These are phyloP conservation scores for Pterocles burchelli DNA, from an alignment of 2,113 vertebrate genomes.

Conservation along the genomic window DNA sequence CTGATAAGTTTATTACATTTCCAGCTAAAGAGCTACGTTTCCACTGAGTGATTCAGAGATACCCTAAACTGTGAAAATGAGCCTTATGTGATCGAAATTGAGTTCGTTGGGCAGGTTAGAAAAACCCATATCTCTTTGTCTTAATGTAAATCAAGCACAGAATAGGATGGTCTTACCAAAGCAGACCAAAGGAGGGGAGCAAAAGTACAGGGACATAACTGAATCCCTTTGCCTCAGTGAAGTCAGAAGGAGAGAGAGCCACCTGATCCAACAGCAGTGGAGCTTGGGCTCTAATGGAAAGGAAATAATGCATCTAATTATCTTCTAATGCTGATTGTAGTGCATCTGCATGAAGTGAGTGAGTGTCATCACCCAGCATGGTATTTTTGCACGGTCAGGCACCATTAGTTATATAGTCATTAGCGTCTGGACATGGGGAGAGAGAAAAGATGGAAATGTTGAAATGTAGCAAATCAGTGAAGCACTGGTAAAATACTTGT, in stretches of 20 bases:
- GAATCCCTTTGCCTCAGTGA: not conserved
- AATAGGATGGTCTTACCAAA: not conserved
- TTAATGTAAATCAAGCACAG: not conserved
- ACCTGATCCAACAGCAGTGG: not conserved
- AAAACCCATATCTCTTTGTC: not conserved
- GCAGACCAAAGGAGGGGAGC: not conserved
- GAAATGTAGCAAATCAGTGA: not conserved
- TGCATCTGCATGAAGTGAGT: conserved; percentile 34
- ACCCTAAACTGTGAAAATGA: not conserved
- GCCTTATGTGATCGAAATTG: not conserved
- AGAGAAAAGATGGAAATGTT: not conserved
- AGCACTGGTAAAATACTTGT: not conserved
- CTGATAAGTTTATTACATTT: not conserved
- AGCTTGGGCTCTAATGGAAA: conserved; percentile 42
- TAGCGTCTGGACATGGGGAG: not conserved
- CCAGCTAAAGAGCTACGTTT: not conserved
- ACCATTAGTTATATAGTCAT: conserved; percentile 37
- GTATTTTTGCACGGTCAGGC: conserved; percentile 34
- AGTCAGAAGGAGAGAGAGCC: not conserved
- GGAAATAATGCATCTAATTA: conserved; percentile 66
- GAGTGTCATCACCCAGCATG: conserved; percentile 21
- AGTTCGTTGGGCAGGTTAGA: not conserved
- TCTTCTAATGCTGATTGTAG: conserved; percentile 55
- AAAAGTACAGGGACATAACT: not conserved
- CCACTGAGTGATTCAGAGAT: not conserved